Evolutionary conservation across 2,797 vertebrate species (phyloP).

Genomic region (Phataginus tricuspis): DNA sequence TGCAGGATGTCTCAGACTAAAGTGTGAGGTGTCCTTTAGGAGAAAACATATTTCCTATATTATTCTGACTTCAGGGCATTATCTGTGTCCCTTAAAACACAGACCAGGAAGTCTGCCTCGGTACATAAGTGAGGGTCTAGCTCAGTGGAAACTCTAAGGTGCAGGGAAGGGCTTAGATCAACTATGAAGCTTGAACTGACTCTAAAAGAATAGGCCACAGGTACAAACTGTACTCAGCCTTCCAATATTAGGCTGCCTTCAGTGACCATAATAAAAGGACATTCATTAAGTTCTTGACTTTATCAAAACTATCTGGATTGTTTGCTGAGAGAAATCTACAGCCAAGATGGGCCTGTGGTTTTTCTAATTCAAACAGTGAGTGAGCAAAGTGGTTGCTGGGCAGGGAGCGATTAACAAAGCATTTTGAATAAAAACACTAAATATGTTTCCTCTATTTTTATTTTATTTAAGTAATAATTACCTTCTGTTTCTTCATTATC

Average conservation of each 20-base stretch:
- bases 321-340: constrained; percentile 12
- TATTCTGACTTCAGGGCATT: not conserved
- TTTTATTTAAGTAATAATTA: constrained; percentile 35
- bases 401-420: not conserved
- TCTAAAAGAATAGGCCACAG: not conserved
- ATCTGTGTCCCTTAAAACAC: not conserved
- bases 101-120: not conserved
- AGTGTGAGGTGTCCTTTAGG: not conserved
- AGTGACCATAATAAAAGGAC: not conserved
- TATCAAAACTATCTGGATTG: not conserved
- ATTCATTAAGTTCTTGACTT: not conserved
- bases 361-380: constrained; percentile 38
- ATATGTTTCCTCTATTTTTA: not conserved
- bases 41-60: not conserved
- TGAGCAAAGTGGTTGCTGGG: not conserved
- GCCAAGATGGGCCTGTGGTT: not conserved
- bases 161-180: not conserved
- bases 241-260: not conserved
- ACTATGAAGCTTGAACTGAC: not conserved
- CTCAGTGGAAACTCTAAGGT: not conserved
- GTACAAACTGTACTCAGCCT: not conserved
- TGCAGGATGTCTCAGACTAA: not conserved
- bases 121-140: not conserved
- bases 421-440: not conserved
- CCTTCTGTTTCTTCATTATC: not conserved